These are phyloP conservation scores for Hypolimnas misippus DNA, from an alignment of 2,888 invertebrate genomes.

Conservation along the genomic window DNA sequence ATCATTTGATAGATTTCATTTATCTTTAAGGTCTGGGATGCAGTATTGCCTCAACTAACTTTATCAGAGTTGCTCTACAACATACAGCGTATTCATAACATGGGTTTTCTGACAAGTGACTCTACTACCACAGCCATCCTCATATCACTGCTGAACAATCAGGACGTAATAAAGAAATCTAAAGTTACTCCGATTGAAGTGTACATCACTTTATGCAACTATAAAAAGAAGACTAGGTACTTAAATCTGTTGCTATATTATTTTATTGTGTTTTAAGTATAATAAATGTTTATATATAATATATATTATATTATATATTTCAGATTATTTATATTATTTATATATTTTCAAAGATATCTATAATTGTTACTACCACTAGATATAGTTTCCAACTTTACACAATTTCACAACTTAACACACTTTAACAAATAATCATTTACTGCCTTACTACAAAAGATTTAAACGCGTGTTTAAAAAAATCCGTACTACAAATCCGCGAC, in stretches of 20 bases:
- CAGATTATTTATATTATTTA: neutral
- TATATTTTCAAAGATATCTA: neutral
- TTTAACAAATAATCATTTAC: no score
- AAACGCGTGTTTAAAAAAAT: no score
- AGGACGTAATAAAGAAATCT: slow-evolving; percentile 71
- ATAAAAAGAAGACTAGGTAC: slow-evolving; percentile 85
- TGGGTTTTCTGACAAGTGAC: slow-evolving; percentile 82
- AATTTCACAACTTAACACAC: no score
- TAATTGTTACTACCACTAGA: no score
- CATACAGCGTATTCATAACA: slow-evolving; percentile 85
- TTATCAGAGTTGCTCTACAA: slow-evolving; percentile 78
- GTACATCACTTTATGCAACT: slow-evolving; percentile 84
- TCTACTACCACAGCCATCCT: slow-evolving; percentile 79
- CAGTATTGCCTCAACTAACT: slow-evolving; percentile 82
- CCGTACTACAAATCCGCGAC: no score
- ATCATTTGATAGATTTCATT: no score
- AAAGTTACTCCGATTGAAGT: slow-evolving; percentile 79
- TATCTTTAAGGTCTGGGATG: slow-evolving; percentile 84
- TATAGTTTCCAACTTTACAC: no score
- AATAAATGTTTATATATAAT: no score
- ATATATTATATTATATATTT: no score
- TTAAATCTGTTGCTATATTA: neutral
- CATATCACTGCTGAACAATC: slow-evolving; percentile 77
- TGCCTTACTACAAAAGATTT: no score
- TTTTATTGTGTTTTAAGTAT: no score